These are phyloP conservation scores for Caracal caracal DNA, from an alignment of 2,113 vertebrate species.

Conservation along the genomic window DNA sequence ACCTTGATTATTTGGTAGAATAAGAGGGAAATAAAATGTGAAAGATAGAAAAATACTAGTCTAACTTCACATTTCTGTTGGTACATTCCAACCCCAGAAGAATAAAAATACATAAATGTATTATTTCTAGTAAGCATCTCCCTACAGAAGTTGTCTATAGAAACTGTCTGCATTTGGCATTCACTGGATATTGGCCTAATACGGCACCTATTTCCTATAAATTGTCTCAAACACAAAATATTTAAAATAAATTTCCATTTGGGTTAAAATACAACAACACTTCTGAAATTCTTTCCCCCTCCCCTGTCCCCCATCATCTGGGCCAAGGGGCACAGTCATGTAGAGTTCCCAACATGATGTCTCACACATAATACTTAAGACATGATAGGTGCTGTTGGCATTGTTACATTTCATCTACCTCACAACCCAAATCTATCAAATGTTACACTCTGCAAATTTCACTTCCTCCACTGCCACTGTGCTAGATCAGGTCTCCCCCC, in stretches of 20 bases:
- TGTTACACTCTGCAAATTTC: background rate
- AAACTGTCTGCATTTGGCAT: background rate
- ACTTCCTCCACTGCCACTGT: background rate
- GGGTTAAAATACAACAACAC: background rate
- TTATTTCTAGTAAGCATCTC: background rate
- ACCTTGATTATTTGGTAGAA: background rate
- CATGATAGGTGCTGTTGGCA: background rate
- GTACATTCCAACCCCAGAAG: background rate
- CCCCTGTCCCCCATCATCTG: background rate
- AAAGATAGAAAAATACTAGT: background rate
- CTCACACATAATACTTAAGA: background rate
- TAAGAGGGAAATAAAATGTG: background rate
- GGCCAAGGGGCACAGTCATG: background rate
- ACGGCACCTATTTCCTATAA: conserved; percentile 53
- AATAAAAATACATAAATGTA: background rate
- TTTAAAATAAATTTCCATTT: conserved; percentile 20
- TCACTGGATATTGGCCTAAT: conserved; percentile 32
- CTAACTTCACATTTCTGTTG: background rate
- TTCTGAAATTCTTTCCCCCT: background rate
- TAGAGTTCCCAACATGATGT: background rate
- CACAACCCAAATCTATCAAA: conserved; percentile 8
- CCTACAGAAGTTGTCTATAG: background rate
- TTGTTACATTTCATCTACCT: background rate
- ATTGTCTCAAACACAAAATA: conserved; percentile 2
- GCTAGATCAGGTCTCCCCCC: background rate